These are phyloP conservation scores for Aselliscus stoliczkanus DNA, from an alignment of 2,797 vertebrate species.

Conservation along the genomic window DNA sequence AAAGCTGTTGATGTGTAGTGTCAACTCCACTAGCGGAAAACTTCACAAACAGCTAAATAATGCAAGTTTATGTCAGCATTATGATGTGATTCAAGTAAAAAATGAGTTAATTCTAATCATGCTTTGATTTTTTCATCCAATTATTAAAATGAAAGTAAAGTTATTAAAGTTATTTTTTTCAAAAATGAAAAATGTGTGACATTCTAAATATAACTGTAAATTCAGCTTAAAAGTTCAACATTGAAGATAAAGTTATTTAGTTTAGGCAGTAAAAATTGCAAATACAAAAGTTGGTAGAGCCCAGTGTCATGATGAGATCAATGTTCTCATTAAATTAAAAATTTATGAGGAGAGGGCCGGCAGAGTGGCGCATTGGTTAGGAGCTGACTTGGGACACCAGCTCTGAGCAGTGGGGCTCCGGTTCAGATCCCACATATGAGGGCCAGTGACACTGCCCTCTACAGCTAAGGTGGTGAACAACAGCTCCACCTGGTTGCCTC, in stretches of 20 bases:
- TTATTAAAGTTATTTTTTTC: background rate
- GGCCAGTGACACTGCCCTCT: no score
- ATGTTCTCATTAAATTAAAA: background rate
- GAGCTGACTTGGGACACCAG: no score
- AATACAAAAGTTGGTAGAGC: background rate
- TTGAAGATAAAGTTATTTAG: background rate
- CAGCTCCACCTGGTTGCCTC: no score
- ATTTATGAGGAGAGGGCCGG: background rate
- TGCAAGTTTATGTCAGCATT: background rate
- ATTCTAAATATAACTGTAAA: background rate
- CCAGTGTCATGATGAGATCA: background rate
- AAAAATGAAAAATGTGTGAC: background rate
- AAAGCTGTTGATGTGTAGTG: background rate
- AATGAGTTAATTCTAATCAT: background rate
- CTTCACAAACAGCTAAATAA: background rate
- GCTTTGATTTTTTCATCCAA: background rate
- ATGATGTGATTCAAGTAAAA: background rate
- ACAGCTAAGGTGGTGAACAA: no score
- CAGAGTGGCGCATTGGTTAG: no score
- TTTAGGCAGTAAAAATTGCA: background rate
- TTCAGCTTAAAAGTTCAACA: background rate
- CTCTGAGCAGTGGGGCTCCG: no score
- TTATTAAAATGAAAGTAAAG: background rate
- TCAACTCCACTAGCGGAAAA: background rate
- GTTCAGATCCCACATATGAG: no score